Evolutionary conservation across 2,797 vertebrate species (phyloP), one percentile per base, ranked within the genome.

Genomic region (Eremophila alpestris): DNA sequence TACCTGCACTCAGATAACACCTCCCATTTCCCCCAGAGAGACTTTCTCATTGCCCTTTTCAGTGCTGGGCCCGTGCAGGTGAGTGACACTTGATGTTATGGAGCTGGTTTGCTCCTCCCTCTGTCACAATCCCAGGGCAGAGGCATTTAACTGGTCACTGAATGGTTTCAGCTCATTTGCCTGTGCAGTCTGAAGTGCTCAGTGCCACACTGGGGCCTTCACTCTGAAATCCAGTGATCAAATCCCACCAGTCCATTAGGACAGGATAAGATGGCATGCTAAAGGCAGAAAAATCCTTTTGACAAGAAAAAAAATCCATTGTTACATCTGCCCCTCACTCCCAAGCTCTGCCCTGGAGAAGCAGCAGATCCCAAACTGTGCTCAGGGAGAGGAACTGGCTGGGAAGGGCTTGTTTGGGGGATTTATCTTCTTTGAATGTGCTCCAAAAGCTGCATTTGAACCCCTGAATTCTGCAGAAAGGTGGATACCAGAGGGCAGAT

Each of bases 401-500:
- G 29, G 16, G 12, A 26, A 10, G 9, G 4, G 18, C 7, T 56
- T 18, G 7, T 22, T 15, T 12, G 5, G 23, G 18, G 11, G 3
- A 13, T 29, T 27, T 4, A 13, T 19, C 6, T 13, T 29, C 34
- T 9, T 68, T 32, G 30, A 43, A 21, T 34, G 17, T 9, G 34
- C 26, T 48, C 48, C 59, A 49, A 52, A 89, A 67, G 2, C n/a
- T 69, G 51, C 27, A 27, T 49, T 59, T 49, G 62, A 49, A 14
- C 7, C 23, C 46, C 19, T 34, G 7, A 36, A 76, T 51, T 48
- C 36, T 69, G 21, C 75, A 84, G 71, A 19, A 36, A 51, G 20
- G n/a, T 62, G 62, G 46, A 19, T 26, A 17, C 4, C 0, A 1
- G 48, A 40, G 2, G 4, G 12, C 7, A 83, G 52, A 4, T 0